Conservation (phyloP, 92 coral and sea anemone species). For the Phenganax subtilis region DNA sequence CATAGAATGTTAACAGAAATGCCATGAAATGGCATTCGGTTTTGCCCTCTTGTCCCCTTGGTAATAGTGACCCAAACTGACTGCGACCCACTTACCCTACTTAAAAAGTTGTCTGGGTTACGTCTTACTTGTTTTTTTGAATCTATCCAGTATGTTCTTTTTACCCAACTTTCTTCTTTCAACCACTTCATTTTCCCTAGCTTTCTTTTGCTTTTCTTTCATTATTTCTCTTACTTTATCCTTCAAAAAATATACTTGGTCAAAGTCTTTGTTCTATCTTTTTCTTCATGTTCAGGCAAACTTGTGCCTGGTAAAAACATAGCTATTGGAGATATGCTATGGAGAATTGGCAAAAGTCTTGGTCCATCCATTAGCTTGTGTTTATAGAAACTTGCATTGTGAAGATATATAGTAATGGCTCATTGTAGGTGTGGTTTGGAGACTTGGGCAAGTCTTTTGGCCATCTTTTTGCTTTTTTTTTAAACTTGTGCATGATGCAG, state of each 20-base stretch:
- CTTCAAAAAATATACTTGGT: conserved; percentile 41
- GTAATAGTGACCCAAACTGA: background rate
- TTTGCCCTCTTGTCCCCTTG: background rate
- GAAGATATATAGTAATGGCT: too few species aligned
- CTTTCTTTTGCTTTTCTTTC: conserved; percentile 62
- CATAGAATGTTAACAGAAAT: too few species aligned
- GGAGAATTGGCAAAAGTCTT: too few species aligned
- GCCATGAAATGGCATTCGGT: too few species aligned
- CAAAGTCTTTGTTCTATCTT: too few species aligned
- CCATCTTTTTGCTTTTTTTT: background rate
- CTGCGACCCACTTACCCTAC: background rate
- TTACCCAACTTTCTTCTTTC: conserved; percentile 37
- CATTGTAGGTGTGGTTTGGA: too few species aligned
- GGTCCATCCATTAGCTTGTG: too few species aligned
- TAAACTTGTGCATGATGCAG: background rate
- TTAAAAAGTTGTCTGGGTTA: conserved; percentile 10
- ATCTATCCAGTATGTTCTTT: conserved; percentile 70
- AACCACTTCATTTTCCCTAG: conserved; percentile 46
- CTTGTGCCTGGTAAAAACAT: too few species aligned
- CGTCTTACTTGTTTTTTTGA: conserved; percentile 53
- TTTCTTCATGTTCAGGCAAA: too few species aligned
- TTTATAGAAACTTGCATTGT: too few species aligned
- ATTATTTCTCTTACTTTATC: conserved; percentile 51
- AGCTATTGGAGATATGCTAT: too few species aligned
- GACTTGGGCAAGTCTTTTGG: too few species aligned